A percentile compares a stretch with the other conserved stretches of the same genome.
phyloP scores from a whole-genome alignment of 1,140 invertebrate genomes.

The Drosophila kikkawai region DNA sequence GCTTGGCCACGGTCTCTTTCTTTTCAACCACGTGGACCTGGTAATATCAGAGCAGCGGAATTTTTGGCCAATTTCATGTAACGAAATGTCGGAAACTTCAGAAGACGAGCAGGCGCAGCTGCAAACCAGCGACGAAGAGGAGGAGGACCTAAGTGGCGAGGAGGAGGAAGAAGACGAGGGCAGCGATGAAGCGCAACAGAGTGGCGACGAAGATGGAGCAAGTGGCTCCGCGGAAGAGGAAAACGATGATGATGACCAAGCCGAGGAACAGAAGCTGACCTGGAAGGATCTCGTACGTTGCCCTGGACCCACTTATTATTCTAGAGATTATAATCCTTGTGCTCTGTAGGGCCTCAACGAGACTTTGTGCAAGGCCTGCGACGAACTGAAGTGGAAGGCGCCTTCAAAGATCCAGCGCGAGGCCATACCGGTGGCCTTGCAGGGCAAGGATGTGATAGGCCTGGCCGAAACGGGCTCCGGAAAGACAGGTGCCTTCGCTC shows the following conservation, averaged over 20 bases:
- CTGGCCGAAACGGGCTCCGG: constrained; percentile 99
- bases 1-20: constrained; percentile 22
- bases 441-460: constrained; percentile 98
- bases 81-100: constrained; percentile 80
- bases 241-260: constrained; percentile 11
- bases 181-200: constrained; percentile 12
- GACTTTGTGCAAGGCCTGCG: constrained; percentile 95
- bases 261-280: constrained; percentile 46
- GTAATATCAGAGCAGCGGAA: constrained; percentile 39
- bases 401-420: constrained; percentile 98
- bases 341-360: constrained; percentile 93
- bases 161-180: constrained; percentile 37
- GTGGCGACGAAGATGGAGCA: constrained; percentile 7
- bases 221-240: constrained; percentile 13
- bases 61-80: constrained; percentile 30
- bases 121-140: constrained; percentile 67
- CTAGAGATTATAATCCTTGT: not conserved
- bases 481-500: constrained; percentile 98
- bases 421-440: constrained; percentile 94
- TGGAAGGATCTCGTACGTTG: constrained; percentile 78
- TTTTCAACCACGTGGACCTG: constrained; percentile 56
- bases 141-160: constrained; percentile 40
- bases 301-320: no score
- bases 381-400: constrained; percentile 95
- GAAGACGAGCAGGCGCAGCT: constrained; percentile 69